Evolutionary conservation across 2,113 vertebrate genomes (phyloP).

Genomic region (Tretioscincus oriximinensis): DNA sequence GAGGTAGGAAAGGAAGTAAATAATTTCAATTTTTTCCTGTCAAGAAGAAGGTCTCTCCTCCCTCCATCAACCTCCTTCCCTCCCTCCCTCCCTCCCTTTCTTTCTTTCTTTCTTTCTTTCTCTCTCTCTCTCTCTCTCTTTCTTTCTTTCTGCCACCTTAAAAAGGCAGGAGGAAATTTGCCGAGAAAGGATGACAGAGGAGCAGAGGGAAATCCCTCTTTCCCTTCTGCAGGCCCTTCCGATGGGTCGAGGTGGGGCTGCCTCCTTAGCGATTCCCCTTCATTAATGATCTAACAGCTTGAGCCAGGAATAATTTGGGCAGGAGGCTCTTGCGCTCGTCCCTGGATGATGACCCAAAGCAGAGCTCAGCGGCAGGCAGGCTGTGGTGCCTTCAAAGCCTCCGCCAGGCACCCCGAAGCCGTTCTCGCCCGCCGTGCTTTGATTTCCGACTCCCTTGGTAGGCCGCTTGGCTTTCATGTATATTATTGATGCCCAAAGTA

Average conservation of each 20-base stretch:
- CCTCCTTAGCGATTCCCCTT: conserved; percentile 24
- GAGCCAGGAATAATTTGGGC: accelerated
- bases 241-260: conserved; percentile 26
- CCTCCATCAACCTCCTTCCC: too few relatives aligned
- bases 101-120: too few relatives aligned
- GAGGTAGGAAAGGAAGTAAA: not conserved
- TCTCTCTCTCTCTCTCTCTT: too few relatives aligned
- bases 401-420: accelerated
- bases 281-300: conserved; percentile 28
- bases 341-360: too few relatives aligned
- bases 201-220: not conserved
- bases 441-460: not conserved
- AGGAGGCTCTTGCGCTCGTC: accelerated
- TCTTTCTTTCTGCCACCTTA: too few relatives aligned
- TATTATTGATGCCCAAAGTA: accelerated
- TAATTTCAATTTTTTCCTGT: not conserved
- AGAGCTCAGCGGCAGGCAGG: not conserved
- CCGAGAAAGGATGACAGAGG: not conserved
- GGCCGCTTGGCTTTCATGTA: not conserved
- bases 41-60: not conserved
- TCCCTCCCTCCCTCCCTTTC: too few relatives aligned
- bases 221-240: not conserved
- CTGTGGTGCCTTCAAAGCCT: accelerated
- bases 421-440: not conserved
- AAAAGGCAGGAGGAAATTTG: too few relatives aligned